These are phyloP conservation scores for Danionella dracula DNA, from an alignment of 2,797 vertebrate species.

Conservation along the genomic window DNA sequence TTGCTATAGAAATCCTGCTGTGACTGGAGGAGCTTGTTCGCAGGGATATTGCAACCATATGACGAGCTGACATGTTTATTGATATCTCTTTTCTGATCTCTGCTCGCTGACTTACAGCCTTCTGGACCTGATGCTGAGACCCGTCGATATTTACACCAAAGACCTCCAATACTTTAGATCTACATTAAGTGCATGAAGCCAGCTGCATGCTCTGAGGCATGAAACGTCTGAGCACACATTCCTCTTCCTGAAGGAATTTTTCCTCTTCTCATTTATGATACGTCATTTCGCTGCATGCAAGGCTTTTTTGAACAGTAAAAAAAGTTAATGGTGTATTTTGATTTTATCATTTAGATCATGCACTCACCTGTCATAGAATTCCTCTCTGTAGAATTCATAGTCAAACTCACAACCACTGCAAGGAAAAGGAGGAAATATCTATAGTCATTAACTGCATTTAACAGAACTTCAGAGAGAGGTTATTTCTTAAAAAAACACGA, in stretches of 20 bases:
- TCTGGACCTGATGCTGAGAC: conserved; percentile 22
- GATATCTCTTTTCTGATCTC: conserved; percentile 43
- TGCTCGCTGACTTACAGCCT: conserved; percentile 32
- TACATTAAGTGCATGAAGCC: too few relatives aligned
- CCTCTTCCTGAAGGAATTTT: too few relatives aligned
- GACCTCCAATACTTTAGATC: conserved; percentile 39
- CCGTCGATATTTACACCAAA: conserved; percentile 35
- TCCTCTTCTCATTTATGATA: too few relatives aligned
- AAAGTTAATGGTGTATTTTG: too few relatives aligned
- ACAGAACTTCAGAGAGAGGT: too few relatives aligned
- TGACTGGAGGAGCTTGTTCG: conserved; percentile 34
- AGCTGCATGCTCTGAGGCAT: too few relatives aligned
- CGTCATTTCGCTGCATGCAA: too few relatives aligned
- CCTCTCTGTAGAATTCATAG: conserved; percentile 86
- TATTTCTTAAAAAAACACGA: too few relatives aligned
- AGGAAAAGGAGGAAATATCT: conserved; percentile 40
- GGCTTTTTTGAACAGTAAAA: too few relatives aligned
- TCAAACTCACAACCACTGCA: conserved; percentile 84
- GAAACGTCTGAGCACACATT: too few relatives aligned
- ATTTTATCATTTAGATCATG: background rate
- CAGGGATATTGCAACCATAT: conserved; percentile 43
- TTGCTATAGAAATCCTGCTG: conserved; percentile 35
- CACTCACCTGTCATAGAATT: conserved; percentile 85
- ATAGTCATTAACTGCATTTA: background rate
- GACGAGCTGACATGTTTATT: conserved; percentile 42